Evolutionary conservation across 2,888 invertebrate genomes (phyloP), one percentile per base, ranked within the genome.

Genomic region (Phortica okadai): DNA sequence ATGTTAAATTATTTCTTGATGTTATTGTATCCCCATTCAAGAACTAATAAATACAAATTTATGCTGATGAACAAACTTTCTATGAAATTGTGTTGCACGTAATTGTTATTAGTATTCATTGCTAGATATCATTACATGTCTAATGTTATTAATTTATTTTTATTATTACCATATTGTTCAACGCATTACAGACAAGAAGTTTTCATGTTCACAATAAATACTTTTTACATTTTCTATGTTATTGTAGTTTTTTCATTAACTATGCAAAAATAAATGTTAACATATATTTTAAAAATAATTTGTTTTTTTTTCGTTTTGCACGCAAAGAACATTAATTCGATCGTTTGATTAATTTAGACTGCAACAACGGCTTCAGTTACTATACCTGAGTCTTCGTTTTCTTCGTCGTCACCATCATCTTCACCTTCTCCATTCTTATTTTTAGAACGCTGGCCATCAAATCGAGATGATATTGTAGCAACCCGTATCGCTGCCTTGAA

Each of bases 401-500:
- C 83, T 21, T 84, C 77, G 25, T 82, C 83, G 45, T 82, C 83
- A 41, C 82, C 84, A 8, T 82, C 82, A 0, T 82, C 82, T 14
- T 84, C 85, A 10, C 80, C 83, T 1, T 82, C 81, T 11, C 82
- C 81, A 41, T 81, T 86, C 33, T 80, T 85, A 5, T 64, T 72
- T 72, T 83, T 90, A 4, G 78, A 76, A 72, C 80, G 83, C 59
- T 82, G 80, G 7, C 82, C 82, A 64, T 90, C 88, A 66, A 90
- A 90, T 0, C 90, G 84, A 44, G 90, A 89, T 2, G 93, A 92
- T 72, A 93, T 89, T 78, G 92, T 93, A 1, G 94, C 94, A 73
- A 95, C 93, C 10, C 94, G 92, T 50, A 94, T 94, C 1, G 94
- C 94, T 14, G 95, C 95, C 90, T 94, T 94, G 82, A 95, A 95